Percentiles rank a stretch among this genome's conserved stretches.
Evolutionary conservation across 2,888 invertebrate genomes (phyloP).

Genomic region (Plutella xylostella): DNA sequence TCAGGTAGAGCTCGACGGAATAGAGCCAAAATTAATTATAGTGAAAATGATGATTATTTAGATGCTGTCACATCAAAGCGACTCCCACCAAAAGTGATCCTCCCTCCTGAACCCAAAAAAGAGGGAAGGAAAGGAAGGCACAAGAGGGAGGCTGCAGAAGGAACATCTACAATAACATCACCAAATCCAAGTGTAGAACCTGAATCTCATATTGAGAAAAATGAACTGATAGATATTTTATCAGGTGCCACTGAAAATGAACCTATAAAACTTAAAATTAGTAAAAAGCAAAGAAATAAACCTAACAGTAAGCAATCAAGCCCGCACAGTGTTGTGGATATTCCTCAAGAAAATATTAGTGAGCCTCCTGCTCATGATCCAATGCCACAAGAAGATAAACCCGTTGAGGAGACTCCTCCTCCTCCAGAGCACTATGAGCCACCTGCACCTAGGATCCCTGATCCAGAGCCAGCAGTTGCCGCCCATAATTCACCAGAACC

Average conservation of each 20-base stretch:
- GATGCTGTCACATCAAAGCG: constrained; percentile 50
- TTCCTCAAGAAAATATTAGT: constrained; percentile 12
- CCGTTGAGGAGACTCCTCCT: background rate
- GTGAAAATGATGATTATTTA: constrained; percentile 68
- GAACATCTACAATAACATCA: constrained; percentile 23
- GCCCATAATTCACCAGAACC: constrained; percentile 39
- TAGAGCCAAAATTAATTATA: constrained; percentile 63
- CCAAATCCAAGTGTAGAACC: constrained; percentile 33
- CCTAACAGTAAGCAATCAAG: constrained; percentile 38
- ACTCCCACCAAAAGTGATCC: constrained; percentile 29
- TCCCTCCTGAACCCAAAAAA: constrained; percentile 53
- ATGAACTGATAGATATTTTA: constrained; percentile 46
- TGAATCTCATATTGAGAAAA: constrained; percentile 37
- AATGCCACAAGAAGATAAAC: constrained; percentile 8
- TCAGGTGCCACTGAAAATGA: constrained; percentile 34
- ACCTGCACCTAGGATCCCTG: constrained; percentile 17
- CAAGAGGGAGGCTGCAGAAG: constrained; percentile 34
- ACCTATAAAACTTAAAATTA: constrained; percentile 30
- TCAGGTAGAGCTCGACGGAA: constrained; percentile 55
- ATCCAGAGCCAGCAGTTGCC: background rate
- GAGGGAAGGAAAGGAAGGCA: constrained; percentile 51
- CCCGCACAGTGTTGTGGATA: constrained; percentile 29
- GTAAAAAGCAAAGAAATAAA: constrained; percentile 47
- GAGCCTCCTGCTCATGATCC: constrained; percentile 16
- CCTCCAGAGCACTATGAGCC: background rate